phyloP scores from a whole-genome alignment of 2,888 invertebrate genomes.

The Argyresthia albistria region DNA sequence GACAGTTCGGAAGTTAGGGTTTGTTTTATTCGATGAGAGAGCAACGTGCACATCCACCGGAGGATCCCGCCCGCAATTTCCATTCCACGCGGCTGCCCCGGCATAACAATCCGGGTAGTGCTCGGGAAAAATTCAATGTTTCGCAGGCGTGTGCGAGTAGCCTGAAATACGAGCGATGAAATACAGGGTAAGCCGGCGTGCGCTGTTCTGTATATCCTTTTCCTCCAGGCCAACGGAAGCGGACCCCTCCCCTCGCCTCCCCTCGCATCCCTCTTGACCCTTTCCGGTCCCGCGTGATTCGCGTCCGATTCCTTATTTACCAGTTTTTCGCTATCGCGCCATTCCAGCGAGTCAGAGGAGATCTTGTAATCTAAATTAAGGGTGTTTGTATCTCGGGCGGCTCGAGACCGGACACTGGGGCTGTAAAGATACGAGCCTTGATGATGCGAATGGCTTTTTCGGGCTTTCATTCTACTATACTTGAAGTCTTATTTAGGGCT shows the following conservation, averaged over 20 bases:
- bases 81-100: no score
- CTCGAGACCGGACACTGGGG: constrained; percentile 16
- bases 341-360: constrained; percentile 57
- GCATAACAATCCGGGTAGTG: constrained; percentile 7
- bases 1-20: neutral
- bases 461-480: no score
- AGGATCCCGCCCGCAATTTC: no score
- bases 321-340: constrained; percentile 68
- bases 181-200: constrained; percentile 19
- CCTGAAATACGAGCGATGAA: constrained; percentile 26
- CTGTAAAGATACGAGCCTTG: neutral
- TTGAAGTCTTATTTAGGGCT: no score
- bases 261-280: constrained; percentile 31
- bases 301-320: constrained; percentile 57
- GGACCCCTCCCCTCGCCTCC: constrained; percentile 11
- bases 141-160: constrained; percentile 30
- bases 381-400: constrained; percentile 21
- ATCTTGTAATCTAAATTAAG: constrained; percentile 49
- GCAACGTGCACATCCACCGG: no score
- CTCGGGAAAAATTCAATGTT: constrained; percentile 26
- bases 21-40: no score
- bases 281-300: constrained; percentile 27
- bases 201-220: constrained; percentile 18
- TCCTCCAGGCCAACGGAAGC: neutral
- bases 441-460: neutral